Percentiles rank a stretch among this genome's conserved stretches.
Evolutionary conservation across 2,113 vertebrate genomes (phyloP).

Genomic region (Bettongia penicillata): DNA sequence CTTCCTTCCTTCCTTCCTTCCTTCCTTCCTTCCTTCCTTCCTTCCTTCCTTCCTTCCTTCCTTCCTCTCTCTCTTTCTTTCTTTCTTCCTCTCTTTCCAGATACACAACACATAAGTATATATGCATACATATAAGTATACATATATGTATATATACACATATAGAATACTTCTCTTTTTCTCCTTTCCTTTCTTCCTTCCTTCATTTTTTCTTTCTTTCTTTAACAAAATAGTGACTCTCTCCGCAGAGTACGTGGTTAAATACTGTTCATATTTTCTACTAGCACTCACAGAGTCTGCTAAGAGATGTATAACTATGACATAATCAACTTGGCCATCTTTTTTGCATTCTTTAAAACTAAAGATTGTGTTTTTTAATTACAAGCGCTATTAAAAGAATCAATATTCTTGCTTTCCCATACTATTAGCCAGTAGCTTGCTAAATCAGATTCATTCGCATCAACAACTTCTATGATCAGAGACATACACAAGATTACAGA

Average conservation of each 20-base stretch:
- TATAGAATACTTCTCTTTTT: not conserved
- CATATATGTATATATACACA: too few relatives aligned
- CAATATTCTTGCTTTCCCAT: conserved; percentile 7
- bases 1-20: too few relatives aligned
- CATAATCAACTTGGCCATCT: not conserved
- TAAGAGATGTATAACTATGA: not conserved
- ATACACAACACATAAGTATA: too few relatives aligned
- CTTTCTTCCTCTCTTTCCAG: too few relatives aligned
- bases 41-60: too few relatives aligned
- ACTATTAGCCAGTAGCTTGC: conserved; percentile 8
- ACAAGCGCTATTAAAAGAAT: conserved; percentile 27
- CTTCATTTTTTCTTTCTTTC: not conserved
- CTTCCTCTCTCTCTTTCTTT: too few relatives aligned
- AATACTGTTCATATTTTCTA: not conserved
- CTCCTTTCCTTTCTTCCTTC: not conserved
- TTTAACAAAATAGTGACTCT: not conserved
- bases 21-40: too few relatives aligned
- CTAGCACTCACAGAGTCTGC: not conserved
- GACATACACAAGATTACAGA: not conserved
- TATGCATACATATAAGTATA: too few relatives aligned
- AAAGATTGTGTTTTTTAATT: conserved; percentile 38
- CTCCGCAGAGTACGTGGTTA: conserved; percentile 4
- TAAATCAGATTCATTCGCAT: conserved; percentile 16
- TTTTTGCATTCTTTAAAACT: conserved; percentile 7
- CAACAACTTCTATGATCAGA: not conserved